Percentiles rank a stretch among this genome's conserved stretches.
phyloP scores from a whole-genome alignment of 2,888 invertebrate species.

The Cistogaster globosa region DNA sequence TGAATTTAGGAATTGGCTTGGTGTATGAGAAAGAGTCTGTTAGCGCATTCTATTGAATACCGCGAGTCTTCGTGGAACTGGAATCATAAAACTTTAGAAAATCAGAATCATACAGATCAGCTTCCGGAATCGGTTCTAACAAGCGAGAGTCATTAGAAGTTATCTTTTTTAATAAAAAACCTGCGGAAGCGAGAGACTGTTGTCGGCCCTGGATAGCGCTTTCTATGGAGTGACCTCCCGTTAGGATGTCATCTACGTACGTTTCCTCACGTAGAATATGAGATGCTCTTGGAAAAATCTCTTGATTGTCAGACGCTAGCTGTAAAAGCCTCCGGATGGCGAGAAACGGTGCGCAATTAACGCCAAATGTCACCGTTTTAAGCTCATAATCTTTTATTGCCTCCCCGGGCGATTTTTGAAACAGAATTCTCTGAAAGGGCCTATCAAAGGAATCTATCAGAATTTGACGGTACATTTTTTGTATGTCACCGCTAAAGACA shows the following conservation, averaged over 20 bases:
- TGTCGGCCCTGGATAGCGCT: background rate
- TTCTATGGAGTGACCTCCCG: background rate
- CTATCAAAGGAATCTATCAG: too few species aligned
- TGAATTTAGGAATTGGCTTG: background rate
- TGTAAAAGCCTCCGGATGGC: constrained; percentile 7
- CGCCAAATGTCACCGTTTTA: too few species aligned
- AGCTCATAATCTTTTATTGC: constrained; percentile 1
- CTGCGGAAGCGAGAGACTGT: background rate
- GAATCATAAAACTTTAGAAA: constrained; percentile 1
- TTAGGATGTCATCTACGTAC: constrained; percentile 2
- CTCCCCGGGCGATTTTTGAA: background rate
- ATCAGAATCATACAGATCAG: constrained; percentile 1
- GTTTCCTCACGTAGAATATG: background rate
- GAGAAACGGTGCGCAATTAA: background rate
- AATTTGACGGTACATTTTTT: too few species aligned
- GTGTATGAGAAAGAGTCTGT: background rate
- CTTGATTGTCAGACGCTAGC: background rate
- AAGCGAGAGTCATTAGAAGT: constrained; percentile 9
- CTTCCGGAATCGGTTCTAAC: background rate
- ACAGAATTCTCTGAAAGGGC: too few species aligned
- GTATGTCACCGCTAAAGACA: constrained; percentile 19
- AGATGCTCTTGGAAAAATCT: constrained; percentile 37
- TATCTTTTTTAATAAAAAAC: background rate
- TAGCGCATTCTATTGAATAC: constrained; percentile 16
- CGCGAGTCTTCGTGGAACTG: constrained; percentile 8